These are phyloP conservation scores for Beris morrisii DNA, from an alignment of 2,888 invertebrate species.

Conservation along the genomic window DNA sequence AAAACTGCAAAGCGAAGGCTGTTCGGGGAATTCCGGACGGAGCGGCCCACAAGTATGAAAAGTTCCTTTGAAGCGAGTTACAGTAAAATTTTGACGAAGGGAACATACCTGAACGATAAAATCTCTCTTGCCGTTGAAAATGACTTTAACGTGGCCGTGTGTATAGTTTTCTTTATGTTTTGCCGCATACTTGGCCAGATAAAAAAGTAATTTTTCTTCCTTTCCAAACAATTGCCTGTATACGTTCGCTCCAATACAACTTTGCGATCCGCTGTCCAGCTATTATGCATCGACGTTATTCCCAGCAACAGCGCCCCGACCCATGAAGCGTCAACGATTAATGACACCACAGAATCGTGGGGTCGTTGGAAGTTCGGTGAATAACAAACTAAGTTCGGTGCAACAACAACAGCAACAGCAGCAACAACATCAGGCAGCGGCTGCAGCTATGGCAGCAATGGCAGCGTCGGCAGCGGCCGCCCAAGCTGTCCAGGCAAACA, in stretches of 20 bases:
- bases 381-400: constrained; percentile 48
- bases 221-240: background rate
- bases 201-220: constrained; percentile 9
- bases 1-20: constrained; percentile 13
- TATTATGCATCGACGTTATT: constrained; percentile 55
- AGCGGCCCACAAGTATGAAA: background rate
- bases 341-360: constrained; percentile 50
- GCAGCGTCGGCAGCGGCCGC: constrained; percentile 43
- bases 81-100: no score
- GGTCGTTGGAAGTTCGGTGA: constrained; percentile 46
- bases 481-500: constrained; percentile 39
- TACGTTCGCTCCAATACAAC: no score
- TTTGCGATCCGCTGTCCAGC: constrained; percentile 39
- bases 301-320: constrained; percentile 51
- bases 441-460: constrained; percentile 46
- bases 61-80: background rate
- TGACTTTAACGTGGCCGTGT: no score
- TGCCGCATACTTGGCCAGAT: no score
- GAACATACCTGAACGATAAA: no score
- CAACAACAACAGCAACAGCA: constrained; percentile 50
- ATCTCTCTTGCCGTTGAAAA: no score
- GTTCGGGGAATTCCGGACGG: constrained; percentile 16
- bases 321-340: constrained; percentile 56
- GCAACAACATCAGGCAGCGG: constrained; percentile 42
- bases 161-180: no score